Base-by-base conservation (phyloP, 2,113 vertebrate genomes). In the Pedetes capensis region DNA sequence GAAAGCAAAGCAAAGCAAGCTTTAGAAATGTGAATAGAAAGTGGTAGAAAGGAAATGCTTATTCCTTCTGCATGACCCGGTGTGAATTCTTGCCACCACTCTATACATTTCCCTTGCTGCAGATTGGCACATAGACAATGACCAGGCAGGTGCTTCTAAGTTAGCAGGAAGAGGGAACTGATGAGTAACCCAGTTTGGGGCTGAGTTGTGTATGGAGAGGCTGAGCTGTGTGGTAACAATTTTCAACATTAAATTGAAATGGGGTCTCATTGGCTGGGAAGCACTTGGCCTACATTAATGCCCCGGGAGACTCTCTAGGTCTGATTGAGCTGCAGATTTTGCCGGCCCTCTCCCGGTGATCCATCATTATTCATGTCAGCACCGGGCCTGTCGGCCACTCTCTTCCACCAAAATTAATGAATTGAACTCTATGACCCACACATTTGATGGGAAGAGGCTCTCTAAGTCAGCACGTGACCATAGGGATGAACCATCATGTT, bases 311-410 rank as follows among this genome's bases (percentile, higher is more conserved):
- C 6, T 68, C 51, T 78, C 93, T 88, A 1, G 11, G 89, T 95
- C 2, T 16, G 89, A 96, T 97, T 96, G 96, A 97, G 96, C 95
- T 93, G 87, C 93, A 86, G 80, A 86, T 95, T 97, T 97, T 96
- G 88, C 97, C 59, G 91, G 88, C 87, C 95, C 42, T 97, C 72
- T 97, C 92, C 71, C 22, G 5, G 83, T 97, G 85, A 98, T 91
- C 96, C 72, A 84, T 98, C 97, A 86, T 98, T 90, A 96, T 97
- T 98, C 98, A 90, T 39, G 34, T 87, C 97, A 95, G 92, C 81
- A 1, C 80, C 0, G 7, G 71, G 55, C 66, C 94, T 96, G 97
- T 95, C 98, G 93, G 91, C 3, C 57, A 96, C 79, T 37, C 95
- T 97, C 66, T 63, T 86, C 74, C 11, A 34, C 95, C 92, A 80